Evolutionary conservation across 2,113 vertebrate species (phyloP).

Genomic region (Zosterops pallidus): DNA sequence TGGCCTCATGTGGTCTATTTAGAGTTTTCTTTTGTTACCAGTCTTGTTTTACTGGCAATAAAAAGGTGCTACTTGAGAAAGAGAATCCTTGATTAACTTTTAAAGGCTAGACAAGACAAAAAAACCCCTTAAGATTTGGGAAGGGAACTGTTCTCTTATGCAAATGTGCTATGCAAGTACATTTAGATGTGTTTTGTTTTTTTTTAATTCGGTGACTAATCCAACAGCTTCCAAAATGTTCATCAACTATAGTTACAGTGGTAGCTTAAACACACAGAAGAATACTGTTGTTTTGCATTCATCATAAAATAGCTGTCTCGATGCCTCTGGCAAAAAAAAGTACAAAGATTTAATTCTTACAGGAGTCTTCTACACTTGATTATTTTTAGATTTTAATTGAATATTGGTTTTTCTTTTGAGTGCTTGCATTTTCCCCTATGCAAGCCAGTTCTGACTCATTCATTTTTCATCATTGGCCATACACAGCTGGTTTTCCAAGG

Average conservation of each 20-base stretch:
- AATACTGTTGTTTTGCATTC: neutral
- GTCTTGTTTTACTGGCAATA: neutral
- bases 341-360: neutral
- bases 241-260: neutral
- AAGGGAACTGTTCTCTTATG: neutral
- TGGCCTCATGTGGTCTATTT: constrained; percentile 25
- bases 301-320: neutral
- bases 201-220: neutral
- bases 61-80: neutral
- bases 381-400: neutral
- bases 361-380: neutral
- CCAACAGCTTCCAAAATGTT: neutral
- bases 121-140: neutral
- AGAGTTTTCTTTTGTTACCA: neutral
- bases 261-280: neutral
- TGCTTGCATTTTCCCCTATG: neutral
- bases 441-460: neutral
- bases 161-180: neutral
- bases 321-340: neutral
- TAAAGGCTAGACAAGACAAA: neutral
- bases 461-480: neutral
- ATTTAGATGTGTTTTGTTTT: neutral
- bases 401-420: neutral
- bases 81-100: neutral
- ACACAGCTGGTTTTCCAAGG: neutral